Base-by-base conservation (phyloP, 1,140 invertebrate genomes). In the Drosophila pachea region DNA sequence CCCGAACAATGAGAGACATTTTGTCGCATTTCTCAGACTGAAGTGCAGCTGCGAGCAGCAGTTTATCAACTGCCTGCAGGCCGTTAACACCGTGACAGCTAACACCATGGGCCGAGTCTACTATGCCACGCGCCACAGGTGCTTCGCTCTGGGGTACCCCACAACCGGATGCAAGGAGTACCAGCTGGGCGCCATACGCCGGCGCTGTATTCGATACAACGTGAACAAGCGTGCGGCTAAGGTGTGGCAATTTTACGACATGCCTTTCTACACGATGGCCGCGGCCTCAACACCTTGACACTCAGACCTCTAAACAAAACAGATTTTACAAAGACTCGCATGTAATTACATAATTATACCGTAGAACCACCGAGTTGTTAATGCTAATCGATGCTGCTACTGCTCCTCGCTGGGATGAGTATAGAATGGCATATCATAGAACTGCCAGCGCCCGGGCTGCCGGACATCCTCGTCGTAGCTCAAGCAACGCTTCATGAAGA, bases 91-190 rank as follows among this genome's bases (percentile, higher is more conserved):
- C 45, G 67, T 75, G 31, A 84, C 90, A 0, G 90, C 92, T 6
- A 89, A 84, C 7, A 90, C 91, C n/a, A 89, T 95, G 22, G 94
- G 94, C 6, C 89, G 89, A 8, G 78, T 93, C 33, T 95, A 94
- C 88, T 95, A 95, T 84, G 92, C 91, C 2, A 89, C 94, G 12
- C 90, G 92, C 38, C 93, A 92, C 0, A 89, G 92, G 78, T 95
- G 94, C 82, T 95, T 92, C 73, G 91, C 91, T 56, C 66, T 91
- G n/a, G 93, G 94, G 62, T 93, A 93, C 86, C 93, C 93, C 4
- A 91, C 64, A 0, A 58, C 73, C 0, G 88, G 89, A 3, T 95
- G 94, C 86, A 90, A 90, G 52, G 88, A 90, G 76, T 89, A 88
- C 66, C 78, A 81, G 49, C 74, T 52, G 33, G 77, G 78, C 32